A percentile compares a stretch with the other conserved stretches of the same genome.
phyloP scores from a whole-genome alignment of 2,888 invertebrate genomes.

The Tineola bisselliella region DNA sequence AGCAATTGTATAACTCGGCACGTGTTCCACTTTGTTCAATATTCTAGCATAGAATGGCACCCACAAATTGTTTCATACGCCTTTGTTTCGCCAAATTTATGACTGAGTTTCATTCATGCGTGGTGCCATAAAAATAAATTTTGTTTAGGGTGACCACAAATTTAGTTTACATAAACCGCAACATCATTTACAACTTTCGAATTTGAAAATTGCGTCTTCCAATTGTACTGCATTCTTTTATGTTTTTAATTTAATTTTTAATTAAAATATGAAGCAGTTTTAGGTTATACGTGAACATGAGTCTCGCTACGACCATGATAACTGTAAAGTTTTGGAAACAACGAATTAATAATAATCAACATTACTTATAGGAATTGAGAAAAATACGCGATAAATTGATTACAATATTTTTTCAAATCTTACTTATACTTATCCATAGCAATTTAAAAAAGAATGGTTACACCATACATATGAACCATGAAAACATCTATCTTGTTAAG shows the following conservation, averaged over 20 bases:
- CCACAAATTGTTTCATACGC: constrained; percentile 45
- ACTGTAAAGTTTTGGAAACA: no score
- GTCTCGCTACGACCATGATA: no score
- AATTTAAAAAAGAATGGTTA: background rate
- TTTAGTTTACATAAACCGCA: background rate
- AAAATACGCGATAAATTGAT: no score
- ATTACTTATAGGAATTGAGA: no score
- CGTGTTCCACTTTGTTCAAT: constrained; percentile 32
- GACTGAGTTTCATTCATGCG: constrained; percentile 40
- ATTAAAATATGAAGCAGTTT: no score
- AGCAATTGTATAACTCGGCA: constrained; percentile 37
- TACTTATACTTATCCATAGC: background rate
- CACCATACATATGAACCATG: constrained; percentile 20
- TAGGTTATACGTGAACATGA: no score
- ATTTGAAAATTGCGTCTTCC: background rate
- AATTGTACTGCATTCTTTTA: background rate
- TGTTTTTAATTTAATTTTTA: background rate
- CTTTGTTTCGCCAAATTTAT: constrained; percentile 44
- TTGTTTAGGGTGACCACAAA: background rate
- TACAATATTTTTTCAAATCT: no score
- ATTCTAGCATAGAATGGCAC: constrained; percentile 33
- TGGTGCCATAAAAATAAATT: constrained; percentile 5
- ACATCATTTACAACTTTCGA: background rate
- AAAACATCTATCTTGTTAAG: constrained; percentile 51
- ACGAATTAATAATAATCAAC: no score